Base-by-base conservation (phyloP, 2,888 invertebrate genomes). In the Sipha maydis region DNA sequence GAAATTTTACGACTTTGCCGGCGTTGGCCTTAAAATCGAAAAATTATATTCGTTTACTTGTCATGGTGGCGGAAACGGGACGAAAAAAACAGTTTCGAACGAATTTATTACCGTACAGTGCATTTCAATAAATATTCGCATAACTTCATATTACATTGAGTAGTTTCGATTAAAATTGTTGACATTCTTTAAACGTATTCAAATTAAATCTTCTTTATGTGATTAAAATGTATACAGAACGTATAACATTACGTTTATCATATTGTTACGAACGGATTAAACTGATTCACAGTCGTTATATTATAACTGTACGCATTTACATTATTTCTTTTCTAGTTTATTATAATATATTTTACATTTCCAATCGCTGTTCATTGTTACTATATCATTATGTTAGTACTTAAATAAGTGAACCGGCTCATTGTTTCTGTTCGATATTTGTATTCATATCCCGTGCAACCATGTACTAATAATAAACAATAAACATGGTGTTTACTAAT, bases 131-230 rank as follows among this genome's bases (percentile, higher is more conserved):
- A 31, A 48, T 54, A 54, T 83, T 83, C 71, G 31, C 17, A 34
- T 34, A 34, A 34, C 14, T 71, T 54, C n/a, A n/a, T 41, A 41
- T 67, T n/a, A 67, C 38, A 69, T 82, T n/a, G 0, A 73, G 83
- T 34, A 34, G 34, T 73, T 83, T 83, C 73, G 83, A 83, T 83
- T 73, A 73, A 73, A 83, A 83, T 31, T n/a, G 83, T 83, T 56
- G 73, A 73, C 34, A 34, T 73, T 56, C n/a, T 19, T n/a, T 54
- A 4, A 9, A 2, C 7, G 9, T 41, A 73, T 83, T 48, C 31
- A 73, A 73, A 73, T 80, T n/a, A n/a, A 61, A 80, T 67, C 38
- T n/a, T 73, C 3, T 73, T 54, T 56, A 73, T 19, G 31, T 19
- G 28, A 82, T 48, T 48, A 82, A 82, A 82, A 82, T 61, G 28